Percentiles rank a stretch among this genome's conserved stretches.
phyloP scores from a whole-genome alignment of 1,140 invertebrate species.

The Hylaeus volcanicus region DNA sequence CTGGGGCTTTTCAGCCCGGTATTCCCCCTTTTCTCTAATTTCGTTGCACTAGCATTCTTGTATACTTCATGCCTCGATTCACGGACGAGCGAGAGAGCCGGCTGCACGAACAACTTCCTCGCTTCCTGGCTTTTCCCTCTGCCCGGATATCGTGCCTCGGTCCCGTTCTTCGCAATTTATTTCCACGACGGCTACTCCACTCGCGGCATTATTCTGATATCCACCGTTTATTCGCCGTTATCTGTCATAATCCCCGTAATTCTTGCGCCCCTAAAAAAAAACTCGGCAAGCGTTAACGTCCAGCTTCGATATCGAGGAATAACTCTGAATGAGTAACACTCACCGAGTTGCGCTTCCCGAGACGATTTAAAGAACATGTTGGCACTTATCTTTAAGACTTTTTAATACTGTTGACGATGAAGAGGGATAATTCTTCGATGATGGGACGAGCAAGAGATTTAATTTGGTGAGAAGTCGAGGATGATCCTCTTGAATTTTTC shows the following conservation, averaged over 20 bases:
- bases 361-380: too few species aligned
- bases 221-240: constrained; percentile 11
- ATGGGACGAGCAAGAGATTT: too few species aligned
- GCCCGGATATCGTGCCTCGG: constrained; percentile 17
- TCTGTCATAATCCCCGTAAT: neutral
- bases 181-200: neutral
- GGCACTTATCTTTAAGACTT: too few species aligned
- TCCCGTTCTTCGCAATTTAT: constrained; percentile 29
- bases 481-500: too few species aligned
- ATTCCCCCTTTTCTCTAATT: constrained; percentile 28
- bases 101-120: constrained; percentile 16
- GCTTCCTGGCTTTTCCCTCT: constrained; percentile 9
- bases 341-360: too few species aligned
- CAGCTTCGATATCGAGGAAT: neutral
- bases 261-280: too few species aligned
- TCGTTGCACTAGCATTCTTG: constrained; percentile 30
- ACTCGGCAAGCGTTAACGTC: neutral
- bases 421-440: too few species aligned
- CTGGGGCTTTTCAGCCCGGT: neutral
- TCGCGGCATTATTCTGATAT: neutral
- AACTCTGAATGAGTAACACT: too few species aligned
- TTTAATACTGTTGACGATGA: too few species aligned
- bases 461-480: too few species aligned
- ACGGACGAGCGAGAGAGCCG: neutral
- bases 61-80: constrained; percentile 41